Evolutionary conservation across 2,113 vertebrate species (phyloP).

Genomic region (Anarhynchus alexandrinus): DNA sequence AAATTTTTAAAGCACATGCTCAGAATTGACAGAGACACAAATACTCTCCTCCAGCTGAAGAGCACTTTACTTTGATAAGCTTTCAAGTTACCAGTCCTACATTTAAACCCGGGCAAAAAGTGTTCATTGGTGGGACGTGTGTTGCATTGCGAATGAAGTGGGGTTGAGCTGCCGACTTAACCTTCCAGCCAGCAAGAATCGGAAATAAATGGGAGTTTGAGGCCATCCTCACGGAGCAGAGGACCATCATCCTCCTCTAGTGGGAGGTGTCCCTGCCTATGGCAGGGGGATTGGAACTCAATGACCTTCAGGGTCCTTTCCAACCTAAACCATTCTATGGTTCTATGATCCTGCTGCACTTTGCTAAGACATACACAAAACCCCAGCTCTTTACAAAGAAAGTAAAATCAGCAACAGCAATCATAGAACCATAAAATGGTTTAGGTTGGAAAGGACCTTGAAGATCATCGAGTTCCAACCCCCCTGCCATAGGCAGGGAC

Average conservation of each 20-base stretch:
- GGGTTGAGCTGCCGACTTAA: neutral
- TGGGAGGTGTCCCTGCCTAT: too few species aligned
- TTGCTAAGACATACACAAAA: neutral
- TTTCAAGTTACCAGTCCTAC: neutral
- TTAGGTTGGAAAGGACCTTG: too few species aligned
- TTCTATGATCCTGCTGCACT: neutral
- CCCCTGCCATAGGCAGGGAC: too few species aligned
- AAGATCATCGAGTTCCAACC: too few species aligned
- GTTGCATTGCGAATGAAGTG: neutral
- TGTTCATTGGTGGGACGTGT: accelerated
- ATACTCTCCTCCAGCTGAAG: neutral
- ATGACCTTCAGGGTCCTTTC: too few species aligned
- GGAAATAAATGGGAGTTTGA: neutral
- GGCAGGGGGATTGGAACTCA: too few species aligned
- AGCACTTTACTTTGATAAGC: neutral
- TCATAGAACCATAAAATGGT: too few species aligned
- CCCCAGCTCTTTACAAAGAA: neutral
- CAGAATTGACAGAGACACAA: neutral
- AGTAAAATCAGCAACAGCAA: neutral
- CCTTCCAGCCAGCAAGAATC: neutral
- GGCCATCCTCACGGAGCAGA: neutral
- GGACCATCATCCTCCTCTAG: neutral
- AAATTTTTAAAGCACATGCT: neutral
- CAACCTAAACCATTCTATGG: too few species aligned
- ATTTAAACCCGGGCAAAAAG: neutral